Evolutionary conservation across 2,797 vertebrate species (phyloP), one percentile per base, ranked within the genome.

Genomic region (Pseudochaenichthys georgianus): DNA sequence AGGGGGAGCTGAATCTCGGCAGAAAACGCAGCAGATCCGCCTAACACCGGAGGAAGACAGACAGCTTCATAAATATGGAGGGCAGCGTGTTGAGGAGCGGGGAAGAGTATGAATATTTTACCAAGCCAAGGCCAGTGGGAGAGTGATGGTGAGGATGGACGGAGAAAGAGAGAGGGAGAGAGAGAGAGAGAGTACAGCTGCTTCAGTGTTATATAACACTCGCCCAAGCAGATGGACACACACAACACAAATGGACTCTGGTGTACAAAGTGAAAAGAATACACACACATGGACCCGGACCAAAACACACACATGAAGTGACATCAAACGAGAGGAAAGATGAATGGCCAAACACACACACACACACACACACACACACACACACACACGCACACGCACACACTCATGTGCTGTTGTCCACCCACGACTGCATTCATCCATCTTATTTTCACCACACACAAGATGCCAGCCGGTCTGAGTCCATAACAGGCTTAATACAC

Each of bases 21-120:
- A 74, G 73, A 77, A 78, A 67, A 70, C 15, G 59, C 64, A 47
- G 77, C 55, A 43, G 77, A 84, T 76, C 75, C n/a, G 72, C 81
- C 73, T 64, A 70, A 83, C 80, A 73, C 62, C 43, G 16, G 79
- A 78, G 81, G 62, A 89, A 64, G 69, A 86, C 83, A 75, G 75
- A 52, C 78, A 62, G 86, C 77, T 82, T 85, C 85, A 92, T 90
- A 82, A 92, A 90, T 88, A 91, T 88, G 90, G 85, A 90, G 84
- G 84, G 66, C 61, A 67, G 77, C 80, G 82, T 62, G 75, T 78
- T 42, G 82, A 79, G 73, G 69, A 78, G 75, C 45, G 28, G 72
- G 73, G 62, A 69, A 61, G 82, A 81, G 70, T 28, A 89, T 91
- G 90, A 92, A 91, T 91, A 90, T 93, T 92, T 93, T 61, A 91